Conservation (phyloP, 1,140 invertebrate genomes). For the Agrilus planipennis region DNA sequence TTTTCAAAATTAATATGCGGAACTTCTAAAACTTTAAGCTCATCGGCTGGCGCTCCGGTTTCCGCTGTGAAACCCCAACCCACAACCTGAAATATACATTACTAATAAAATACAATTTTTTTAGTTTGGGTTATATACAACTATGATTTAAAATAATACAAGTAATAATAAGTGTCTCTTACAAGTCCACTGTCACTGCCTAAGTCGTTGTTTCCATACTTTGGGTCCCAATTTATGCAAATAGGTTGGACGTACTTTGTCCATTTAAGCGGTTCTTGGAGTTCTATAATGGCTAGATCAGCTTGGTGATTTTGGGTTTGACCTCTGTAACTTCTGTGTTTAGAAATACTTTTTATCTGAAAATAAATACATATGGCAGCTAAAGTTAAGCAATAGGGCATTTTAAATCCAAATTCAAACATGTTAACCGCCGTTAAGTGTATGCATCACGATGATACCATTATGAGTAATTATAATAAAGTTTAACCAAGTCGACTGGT, state of each 20-base stretch:
- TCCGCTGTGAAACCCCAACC: slow-evolving; percentile 31
- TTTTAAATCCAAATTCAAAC: not conserved
- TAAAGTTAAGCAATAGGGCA: not conserved
- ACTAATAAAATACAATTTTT: not conserved
- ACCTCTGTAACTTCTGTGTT: slow-evolving; percentile 24
- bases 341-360: slow-evolving; percentile 6
- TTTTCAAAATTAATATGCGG: slow-evolving; percentile 4
- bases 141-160: not conserved
- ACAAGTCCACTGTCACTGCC: not conserved
- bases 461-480: too few species aligned
- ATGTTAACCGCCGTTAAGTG: too few species aligned
- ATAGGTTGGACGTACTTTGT: slow-evolving; percentile 31
- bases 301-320: slow-evolving; percentile 29
- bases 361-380: too few species aligned
- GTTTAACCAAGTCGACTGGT: too few species aligned
- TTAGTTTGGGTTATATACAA: not conserved
- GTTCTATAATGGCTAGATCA: slow-evolving; percentile 29
- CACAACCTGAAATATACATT: slow-evolving; percentile 23
- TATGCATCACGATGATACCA: too few species aligned
- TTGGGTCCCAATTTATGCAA: slow-evolving; percentile 35
- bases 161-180: not conserved
- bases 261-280: slow-evolving; percentile 28
- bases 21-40: slow-evolving; percentile 12
- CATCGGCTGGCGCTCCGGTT: slow-evolving; percentile 3
- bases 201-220: slow-evolving; percentile 32